Evolutionary conservation across 2,888 invertebrate species (phyloP).

Genomic region (Torymus auratus): DNA sequence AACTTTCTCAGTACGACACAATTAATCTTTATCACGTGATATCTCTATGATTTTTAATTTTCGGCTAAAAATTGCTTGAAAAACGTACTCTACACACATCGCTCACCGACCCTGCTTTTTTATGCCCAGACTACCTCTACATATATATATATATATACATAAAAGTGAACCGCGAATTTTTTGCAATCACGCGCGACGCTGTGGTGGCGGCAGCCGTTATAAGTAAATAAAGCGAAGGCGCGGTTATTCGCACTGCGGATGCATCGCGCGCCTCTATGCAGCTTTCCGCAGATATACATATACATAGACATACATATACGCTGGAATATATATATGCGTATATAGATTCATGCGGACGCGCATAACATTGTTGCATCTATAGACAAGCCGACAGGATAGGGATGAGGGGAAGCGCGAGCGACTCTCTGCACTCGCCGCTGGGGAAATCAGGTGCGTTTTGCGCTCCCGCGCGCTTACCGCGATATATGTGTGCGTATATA

Average conservation of each 20-base stretch:
- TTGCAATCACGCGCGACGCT: neutral
- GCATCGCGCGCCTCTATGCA: neutral
- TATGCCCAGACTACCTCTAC: too few relatives aligned
- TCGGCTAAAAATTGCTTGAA: too few relatives aligned
- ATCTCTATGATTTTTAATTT: too few relatives aligned
- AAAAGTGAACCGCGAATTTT: neutral
- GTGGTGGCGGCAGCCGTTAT: too few relatives aligned
- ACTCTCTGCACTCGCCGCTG: slow-evolving; percentile 23
- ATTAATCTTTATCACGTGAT: too few relatives aligned
- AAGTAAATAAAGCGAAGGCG: too few relatives aligned
- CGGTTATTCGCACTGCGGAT: too few relatives aligned
- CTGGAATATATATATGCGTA: neutral
- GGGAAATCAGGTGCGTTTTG: slow-evolving; percentile 57
- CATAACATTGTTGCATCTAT: slow-evolving; percentile 4
- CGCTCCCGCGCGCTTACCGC: slow-evolving; percentile 16
- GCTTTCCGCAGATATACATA: slow-evolving; percentile 21
- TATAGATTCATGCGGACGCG: neutral
- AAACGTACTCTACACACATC: too few relatives aligned
- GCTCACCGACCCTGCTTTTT: too few relatives aligned
- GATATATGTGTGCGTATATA: neutral
- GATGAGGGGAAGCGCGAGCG: neutral
- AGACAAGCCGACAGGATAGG: neutral
- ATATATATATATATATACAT: neutral
- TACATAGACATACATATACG: neutral
- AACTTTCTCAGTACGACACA: too few relatives aligned